Conservation (phyloP, 1,140 invertebrate genomes). For the Plodia interpunctella region DNA sequence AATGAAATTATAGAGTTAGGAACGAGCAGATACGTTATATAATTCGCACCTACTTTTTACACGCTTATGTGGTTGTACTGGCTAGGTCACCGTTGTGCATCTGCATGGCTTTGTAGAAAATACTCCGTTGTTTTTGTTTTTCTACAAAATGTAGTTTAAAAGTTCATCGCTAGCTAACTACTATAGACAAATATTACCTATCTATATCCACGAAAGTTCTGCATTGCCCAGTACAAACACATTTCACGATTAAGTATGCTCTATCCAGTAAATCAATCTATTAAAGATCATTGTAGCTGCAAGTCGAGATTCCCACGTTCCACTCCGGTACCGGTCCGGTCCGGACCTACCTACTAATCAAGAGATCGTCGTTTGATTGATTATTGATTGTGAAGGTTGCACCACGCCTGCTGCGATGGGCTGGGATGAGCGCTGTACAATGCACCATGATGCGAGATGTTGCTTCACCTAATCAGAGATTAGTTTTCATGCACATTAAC, state of each 20-base stretch:
- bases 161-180: too few relatives aligned
- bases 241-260: background rate
- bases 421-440: slow-evolving; percentile 35
- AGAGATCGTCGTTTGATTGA: slow-evolving; percentile 54
- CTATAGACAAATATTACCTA: too few relatives aligned
- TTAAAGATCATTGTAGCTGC: background rate
- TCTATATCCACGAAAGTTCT: too few relatives aligned
- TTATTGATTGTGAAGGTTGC: slow-evolving; percentile 40
- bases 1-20: too few relatives aligned
- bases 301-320: slow-evolving; percentile 23
- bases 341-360: slow-evolving; percentile 28
- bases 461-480: slow-evolving; percentile 29
- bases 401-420: slow-evolving; percentile 26
- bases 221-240: too few relatives aligned
- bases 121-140: too few relatives aligned
- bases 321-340: slow-evolving; percentile 30
- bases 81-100: too few relatives aligned
- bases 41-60: too few relatives aligned
- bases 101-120: too few relatives aligned
- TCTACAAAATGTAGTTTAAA: too few relatives aligned
- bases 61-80: too few relatives aligned
- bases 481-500: background rate
- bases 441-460: slow-evolving; percentile 29
- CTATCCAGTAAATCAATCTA: background rate
- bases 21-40: too few relatives aligned